Conservation (phyloP, 1,140 invertebrate genomes). For the Pseudobourletiella spinata region DNA sequence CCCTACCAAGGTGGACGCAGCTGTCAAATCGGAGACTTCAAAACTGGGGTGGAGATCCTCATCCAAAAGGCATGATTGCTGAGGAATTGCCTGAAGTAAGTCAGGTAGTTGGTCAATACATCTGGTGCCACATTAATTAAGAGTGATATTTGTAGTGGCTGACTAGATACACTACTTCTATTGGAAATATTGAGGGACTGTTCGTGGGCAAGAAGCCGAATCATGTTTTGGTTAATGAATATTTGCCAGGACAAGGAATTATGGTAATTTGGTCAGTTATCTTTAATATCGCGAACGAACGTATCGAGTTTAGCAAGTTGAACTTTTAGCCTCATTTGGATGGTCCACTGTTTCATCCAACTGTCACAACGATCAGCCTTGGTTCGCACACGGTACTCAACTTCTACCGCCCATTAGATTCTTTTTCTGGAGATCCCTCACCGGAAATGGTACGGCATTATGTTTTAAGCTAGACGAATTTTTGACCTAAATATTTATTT, state of each 20-base stretch:
- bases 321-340: constrained; percentile 72
- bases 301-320: background rate
- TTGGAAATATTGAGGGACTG: constrained; percentile 54
- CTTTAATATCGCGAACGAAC: too few relatives aligned
- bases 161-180: constrained; percentile 59
- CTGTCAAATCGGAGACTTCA: constrained; percentile 81
- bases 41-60: constrained; percentile 92
- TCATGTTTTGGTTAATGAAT: constrained; percentile 95
- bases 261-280: constrained; percentile 53
- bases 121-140: too few relatives aligned
- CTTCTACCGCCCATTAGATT: constrained; percentile 53
- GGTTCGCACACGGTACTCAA: constrained; percentile 83
- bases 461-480: too few relatives aligned
- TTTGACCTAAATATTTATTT: too few relatives aligned
- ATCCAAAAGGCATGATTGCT: constrained; percentile 87
- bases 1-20: constrained; percentile 94
- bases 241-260: constrained; percentile 84
- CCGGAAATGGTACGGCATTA: too few relatives aligned
- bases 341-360: constrained; percentile 86
- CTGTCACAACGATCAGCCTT: constrained; percentile 83
- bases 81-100: constrained; percentile 67
- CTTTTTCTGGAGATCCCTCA: too few relatives aligned
- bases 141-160: constrained; percentile 61
- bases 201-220: constrained; percentile 72
- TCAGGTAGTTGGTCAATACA: too few relatives aligned